Evolutionary conservation across 2,888 invertebrate species (phyloP).

Genomic region (Tridacna crocea): DNA sequence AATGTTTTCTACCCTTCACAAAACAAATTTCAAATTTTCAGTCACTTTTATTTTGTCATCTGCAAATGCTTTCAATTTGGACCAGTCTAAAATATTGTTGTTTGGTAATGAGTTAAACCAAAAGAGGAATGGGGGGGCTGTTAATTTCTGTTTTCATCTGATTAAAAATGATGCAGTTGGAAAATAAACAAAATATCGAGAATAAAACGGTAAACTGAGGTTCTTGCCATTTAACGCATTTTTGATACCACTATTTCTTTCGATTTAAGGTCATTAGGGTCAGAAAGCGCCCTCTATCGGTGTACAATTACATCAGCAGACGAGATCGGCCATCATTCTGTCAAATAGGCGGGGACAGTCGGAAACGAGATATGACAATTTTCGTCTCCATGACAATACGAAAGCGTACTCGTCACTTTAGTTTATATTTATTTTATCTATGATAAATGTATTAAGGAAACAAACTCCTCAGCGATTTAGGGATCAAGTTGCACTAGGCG

Average conservation of each 20-base stretch:
- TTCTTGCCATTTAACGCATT: not conserved
- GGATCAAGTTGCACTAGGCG: not conserved
- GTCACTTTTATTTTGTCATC: no score
- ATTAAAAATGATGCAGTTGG: no score
- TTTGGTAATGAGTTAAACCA: no score
- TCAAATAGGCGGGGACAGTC: constrained; percentile 45
- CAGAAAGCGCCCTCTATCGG: constrained; percentile 51
- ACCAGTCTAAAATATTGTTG: no score
- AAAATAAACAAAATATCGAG: no score
- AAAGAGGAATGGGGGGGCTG: no score
- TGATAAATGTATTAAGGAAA: constrained; percentile 43
- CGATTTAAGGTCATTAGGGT: constrained; percentile 48
- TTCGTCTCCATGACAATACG: constrained; percentile 27
- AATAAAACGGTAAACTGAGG: not conserved
- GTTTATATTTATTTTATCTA: constrained; percentile 22
- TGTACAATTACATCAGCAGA: constrained; percentile 54
- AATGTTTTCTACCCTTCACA: no score
- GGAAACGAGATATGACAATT: constrained; percentile 60
- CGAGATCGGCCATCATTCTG: constrained; percentile 53
- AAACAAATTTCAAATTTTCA: no score
- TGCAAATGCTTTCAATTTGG: no score
- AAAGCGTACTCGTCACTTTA: constrained; percentile 55
- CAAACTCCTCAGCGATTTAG: not conserved
- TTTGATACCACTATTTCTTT: constrained; percentile 7
- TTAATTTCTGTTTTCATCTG: no score